Percentiles rank a stretch among this genome's conserved stretches.
These are phyloP conservation scores for Melanotaenia pygmaea DNA, from an alignment of 2,797 vertebrate genomes.

Conservation along the genomic window DNA sequence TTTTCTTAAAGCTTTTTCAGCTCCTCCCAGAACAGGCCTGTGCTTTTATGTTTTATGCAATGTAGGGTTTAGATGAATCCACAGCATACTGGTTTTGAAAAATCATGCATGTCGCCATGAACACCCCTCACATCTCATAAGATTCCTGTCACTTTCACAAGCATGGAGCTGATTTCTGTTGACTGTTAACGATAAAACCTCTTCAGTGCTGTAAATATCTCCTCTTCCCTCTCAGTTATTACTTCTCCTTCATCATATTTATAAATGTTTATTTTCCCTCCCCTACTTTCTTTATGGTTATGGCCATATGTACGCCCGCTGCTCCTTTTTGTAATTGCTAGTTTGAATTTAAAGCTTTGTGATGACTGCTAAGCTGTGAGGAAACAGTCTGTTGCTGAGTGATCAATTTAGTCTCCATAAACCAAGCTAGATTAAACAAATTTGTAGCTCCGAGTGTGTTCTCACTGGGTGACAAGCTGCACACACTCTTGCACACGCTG, in stretches of 20 bases:
- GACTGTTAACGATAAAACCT: constrained; percentile 44
- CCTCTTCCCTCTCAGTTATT: constrained; percentile 36
- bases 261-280: constrained; percentile 33
- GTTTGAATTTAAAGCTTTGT: constrained; percentile 42
- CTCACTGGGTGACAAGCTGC: constrained; percentile 7
- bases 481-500: constrained; percentile 16
- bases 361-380: constrained; percentile 34
- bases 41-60: not conserved
- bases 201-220: constrained; percentile 36
- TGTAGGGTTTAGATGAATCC: constrained; percentile 20
- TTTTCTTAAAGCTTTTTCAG: constrained; percentile 11
- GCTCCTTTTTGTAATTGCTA: constrained; percentile 49
- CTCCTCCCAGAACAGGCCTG: not conserved
- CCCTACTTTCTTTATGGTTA: constrained; percentile 36
- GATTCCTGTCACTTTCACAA: constrained; percentile 54
- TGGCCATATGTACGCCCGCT: constrained; percentile 44
- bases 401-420: constrained; percentile 48
- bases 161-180: constrained; percentile 43
- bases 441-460: constrained; percentile 30
- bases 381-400: constrained; percentile 24
- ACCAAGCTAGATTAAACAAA: constrained; percentile 47
- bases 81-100: constrained; percentile 31
- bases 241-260: constrained; percentile 50
- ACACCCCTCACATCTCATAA: constrained; percentile 19
- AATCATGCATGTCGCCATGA: constrained; percentile 28